A percentile compares a stretch with the other conserved stretches of the same genome.
Conservation (phyloP, 2,888 invertebrate genomes). For the Cactoblastis cactorum region DNA sequence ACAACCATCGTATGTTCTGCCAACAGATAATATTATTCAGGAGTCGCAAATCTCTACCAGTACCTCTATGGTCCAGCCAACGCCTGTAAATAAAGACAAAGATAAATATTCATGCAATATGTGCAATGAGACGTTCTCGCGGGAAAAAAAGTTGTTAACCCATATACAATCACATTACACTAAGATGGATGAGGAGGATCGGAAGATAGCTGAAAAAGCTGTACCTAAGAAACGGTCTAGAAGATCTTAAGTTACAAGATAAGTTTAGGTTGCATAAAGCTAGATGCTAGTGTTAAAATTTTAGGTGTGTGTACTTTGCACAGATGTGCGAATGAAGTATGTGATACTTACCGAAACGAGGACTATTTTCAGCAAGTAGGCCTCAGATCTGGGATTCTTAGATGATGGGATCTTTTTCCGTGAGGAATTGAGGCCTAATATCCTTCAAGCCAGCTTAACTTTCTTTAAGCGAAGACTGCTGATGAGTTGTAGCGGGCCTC, state of each 20-base stretch:
- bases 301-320: too few species aligned
- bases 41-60: conserved; percentile 71
- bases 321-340: too few species aligned
- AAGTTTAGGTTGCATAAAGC: background rate
- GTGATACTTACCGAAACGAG: too few species aligned
- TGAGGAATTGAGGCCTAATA: too few species aligned
- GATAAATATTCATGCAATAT: conserved; percentile 60
- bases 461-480: too few species aligned
- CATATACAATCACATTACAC: conserved; percentile 67
- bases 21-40: conserved; percentile 65
- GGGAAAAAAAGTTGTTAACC: conserved; percentile 63
- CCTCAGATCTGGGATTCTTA: too few species aligned
- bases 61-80: conserved; percentile 33
- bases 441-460: too few species aligned
- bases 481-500: too few species aligned
- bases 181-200: conserved; percentile 62
- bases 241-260: background rate
- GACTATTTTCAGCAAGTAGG: too few species aligned
- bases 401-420: too few species aligned
- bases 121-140: conserved; percentile 57
- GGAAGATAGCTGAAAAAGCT: conserved; percentile 33
- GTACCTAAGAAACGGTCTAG: conserved; percentile 23
- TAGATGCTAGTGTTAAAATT: too few species aligned
- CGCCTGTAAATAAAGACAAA: conserved; percentile 32
- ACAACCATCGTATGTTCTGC: conserved; percentile 65